Evolutionary conservation across 2,888 invertebrate genomes (phyloP).

Genomic region (Stratiomys singularior): DNA sequence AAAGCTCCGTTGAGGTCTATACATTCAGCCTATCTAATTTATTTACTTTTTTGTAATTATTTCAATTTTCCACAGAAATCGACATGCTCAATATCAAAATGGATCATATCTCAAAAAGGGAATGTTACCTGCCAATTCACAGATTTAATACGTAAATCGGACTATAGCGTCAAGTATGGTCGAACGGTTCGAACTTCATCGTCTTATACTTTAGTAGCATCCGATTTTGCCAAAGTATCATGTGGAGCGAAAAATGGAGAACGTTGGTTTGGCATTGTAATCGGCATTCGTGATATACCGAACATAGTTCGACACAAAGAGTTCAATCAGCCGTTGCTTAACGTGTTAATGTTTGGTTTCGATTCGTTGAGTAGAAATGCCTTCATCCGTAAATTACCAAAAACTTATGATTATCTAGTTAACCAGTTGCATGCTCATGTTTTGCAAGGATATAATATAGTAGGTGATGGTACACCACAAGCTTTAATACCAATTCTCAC

Average conservation of each 20-base stretch:
- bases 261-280: slow-evolving; percentile 75
- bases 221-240: slow-evolving; percentile 78
- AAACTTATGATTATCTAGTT: slow-evolving; percentile 76
- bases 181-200: slow-evolving; percentile 68
- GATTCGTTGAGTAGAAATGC: slow-evolving; percentile 89
- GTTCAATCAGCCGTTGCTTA: slow-evolving; percentile 64
- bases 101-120: slow-evolving; percentile 57
- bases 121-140: slow-evolving; percentile 70
- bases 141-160: slow-evolving; percentile 77
- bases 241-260: slow-evolving; percentile 67
- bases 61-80: slow-evolving; percentile 61
- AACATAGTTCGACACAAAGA: slow-evolving; percentile 63
- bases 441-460: slow-evolving; percentile 83
- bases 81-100: slow-evolving; percentile 62
- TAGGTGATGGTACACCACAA: slow-evolving; percentile 88
- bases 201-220: slow-evolving; percentile 71
- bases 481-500: slow-evolving; percentile 89
- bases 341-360: slow-evolving; percentile 86
- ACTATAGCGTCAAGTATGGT: slow-evolving; percentile 70
- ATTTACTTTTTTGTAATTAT: too few species aligned
- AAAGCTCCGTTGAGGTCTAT: too few species aligned
- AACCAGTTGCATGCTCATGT: slow-evolving; percentile 72
- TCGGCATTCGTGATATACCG: slow-evolving; percentile 68
- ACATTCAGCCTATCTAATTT: too few species aligned
- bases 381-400: slow-evolving; percentile 81